Conservation (phyloP, 2,888 invertebrate genomes). For the Agrotis puta region DNA sequence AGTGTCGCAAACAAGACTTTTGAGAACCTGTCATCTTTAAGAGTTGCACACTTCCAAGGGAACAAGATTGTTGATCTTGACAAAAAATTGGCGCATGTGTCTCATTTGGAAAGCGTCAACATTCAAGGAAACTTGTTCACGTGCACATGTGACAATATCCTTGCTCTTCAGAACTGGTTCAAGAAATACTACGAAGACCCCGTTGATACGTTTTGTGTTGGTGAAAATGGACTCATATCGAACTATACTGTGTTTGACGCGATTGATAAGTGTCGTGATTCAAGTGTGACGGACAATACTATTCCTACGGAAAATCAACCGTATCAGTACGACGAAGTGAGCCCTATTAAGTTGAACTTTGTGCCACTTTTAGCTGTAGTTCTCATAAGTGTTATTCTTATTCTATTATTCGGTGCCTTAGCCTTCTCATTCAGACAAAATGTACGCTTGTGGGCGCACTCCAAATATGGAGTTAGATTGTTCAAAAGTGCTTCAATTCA, state of each 20-base stretch:
- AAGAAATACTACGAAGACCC: conserved; percentile 92
- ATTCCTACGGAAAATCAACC: conserved; percentile 91
- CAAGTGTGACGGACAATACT: conserved; percentile 89
- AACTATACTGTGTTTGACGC: conserved; percentile 88
- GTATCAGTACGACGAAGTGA: conserved; percentile 92
- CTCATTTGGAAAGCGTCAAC: conserved; percentile 92
- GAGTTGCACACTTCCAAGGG: conserved; percentile 94
- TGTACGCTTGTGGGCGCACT: conserved; percentile 95
- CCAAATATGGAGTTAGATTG: conserved; percentile 94
- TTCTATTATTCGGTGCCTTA: conserved; percentile 93
- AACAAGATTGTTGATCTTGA: conserved; percentile 94
- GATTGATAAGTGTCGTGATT: conserved; percentile 88
- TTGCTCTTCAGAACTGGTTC: conserved; percentile 93
- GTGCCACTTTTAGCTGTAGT: conserved; percentile 94
- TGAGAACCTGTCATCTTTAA: conserved; percentile 93
- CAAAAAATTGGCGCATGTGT: conserved; percentile 92
- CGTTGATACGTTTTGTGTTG: conserved; percentile 92
- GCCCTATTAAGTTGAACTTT: conserved; percentile 92
- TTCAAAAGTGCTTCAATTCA: conserved; percentile 92
- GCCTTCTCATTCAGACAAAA: conserved; percentile 95
- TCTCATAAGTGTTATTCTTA: conserved; percentile 93
- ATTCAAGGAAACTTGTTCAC: conserved; percentile 95
- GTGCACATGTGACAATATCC: conserved; percentile 94
- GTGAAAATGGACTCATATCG: conserved; percentile 85
- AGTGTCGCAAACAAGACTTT: conserved; percentile 94